Conservation (phyloP, 2,888 invertebrate species). For the Gisinianus flammeolus region DNA sequence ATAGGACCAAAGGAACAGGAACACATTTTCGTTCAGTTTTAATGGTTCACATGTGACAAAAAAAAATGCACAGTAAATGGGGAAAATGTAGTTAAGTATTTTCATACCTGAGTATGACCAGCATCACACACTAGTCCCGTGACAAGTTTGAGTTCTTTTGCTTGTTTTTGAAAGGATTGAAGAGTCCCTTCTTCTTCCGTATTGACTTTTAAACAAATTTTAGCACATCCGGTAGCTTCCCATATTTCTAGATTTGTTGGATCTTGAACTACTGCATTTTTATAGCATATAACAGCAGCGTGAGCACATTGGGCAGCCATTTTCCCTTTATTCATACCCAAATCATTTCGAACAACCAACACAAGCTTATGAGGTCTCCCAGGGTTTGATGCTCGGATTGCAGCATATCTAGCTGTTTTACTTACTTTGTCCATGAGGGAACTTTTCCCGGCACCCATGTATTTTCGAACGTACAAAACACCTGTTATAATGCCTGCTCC, state of each 20-base stretch:
- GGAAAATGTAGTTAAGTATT: too few species aligned
- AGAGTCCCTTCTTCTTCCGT: constrained; percentile 76
- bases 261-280: constrained; percentile 70
- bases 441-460: not conserved
- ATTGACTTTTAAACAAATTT: constrained; percentile 78
- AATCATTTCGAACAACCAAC: constrained; percentile 83
- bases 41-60: too few species aligned
- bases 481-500: constrained; percentile 53
- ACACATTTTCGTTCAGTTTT: not conserved
- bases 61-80: too few species aligned
- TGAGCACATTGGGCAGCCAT: constrained; percentile 86
- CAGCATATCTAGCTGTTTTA: constrained; percentile 41
- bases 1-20: not conserved
- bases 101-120: constrained; percentile 76
- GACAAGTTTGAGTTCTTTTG: constrained; percentile 73
- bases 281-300: constrained; percentile 87
- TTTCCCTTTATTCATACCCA: constrained; percentile 95
- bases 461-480: not conserved
- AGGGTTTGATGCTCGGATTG: constrained; percentile 47
- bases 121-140: constrained; percentile 84
- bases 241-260: constrained; percentile 71
- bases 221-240: constrained; percentile 80
- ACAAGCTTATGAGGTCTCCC: constrained; percentile 72
- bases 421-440: not conserved
- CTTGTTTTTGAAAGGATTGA: constrained; percentile 71